phyloP scores from a whole-genome alignment of 1,140 invertebrate species.

The Anagrus nilaparvatae region DNA sequence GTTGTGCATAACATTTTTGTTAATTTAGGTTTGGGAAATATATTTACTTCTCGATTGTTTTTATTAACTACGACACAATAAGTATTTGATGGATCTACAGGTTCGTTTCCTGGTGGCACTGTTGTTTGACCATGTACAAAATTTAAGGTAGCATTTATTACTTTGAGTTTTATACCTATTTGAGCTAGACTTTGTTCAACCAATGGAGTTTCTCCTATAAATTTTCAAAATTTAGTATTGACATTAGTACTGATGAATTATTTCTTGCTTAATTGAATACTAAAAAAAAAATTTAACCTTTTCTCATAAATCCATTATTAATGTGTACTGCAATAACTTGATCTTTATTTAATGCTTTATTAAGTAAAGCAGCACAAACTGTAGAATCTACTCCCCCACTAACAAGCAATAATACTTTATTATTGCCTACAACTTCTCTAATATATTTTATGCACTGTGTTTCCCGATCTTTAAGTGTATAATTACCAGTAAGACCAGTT shows the following conservation, averaged over 20 bases:
- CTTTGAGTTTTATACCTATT: slow-evolving; percentile 78
- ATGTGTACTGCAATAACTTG: slow-evolving; percentile 96
- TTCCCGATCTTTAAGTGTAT: slow-evolving; percentile 81
- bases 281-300: slow-evolving; percentile 38
- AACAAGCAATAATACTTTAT: slow-evolving; percentile 83
- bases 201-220: slow-evolving; percentile 66
- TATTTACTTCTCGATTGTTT: slow-evolving; percentile 12
- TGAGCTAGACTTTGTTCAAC: slow-evolving; percentile 79
- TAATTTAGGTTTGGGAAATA: slow-evolving; percentile 52
- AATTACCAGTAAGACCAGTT: slow-evolving; percentile 74
- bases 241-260: not conserved
- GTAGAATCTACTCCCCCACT: slow-evolving; percentile 94
- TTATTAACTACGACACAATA: slow-evolving; percentile 13
- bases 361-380: slow-evolving; percentile 90
- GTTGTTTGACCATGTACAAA: slow-evolving; percentile 75
- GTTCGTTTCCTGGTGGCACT: slow-evolving; percentile 38
- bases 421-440: slow-evolving; percentile 75
- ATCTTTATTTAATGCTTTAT: slow-evolving; percentile 78
- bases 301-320: slow-evolving; percentile 98
- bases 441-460: slow-evolving; percentile 92
- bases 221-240: not conserved
- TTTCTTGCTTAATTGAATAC: not conserved
- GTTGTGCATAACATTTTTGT: slow-evolving; percentile 84
- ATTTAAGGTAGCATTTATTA: slow-evolving; percentile 62
- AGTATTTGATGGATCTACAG: not conserved